These are phyloP conservation scores for Nothobranchius furzeri DNA, from an alignment of 2,113 vertebrate species.

Conservation along the genomic window DNA sequence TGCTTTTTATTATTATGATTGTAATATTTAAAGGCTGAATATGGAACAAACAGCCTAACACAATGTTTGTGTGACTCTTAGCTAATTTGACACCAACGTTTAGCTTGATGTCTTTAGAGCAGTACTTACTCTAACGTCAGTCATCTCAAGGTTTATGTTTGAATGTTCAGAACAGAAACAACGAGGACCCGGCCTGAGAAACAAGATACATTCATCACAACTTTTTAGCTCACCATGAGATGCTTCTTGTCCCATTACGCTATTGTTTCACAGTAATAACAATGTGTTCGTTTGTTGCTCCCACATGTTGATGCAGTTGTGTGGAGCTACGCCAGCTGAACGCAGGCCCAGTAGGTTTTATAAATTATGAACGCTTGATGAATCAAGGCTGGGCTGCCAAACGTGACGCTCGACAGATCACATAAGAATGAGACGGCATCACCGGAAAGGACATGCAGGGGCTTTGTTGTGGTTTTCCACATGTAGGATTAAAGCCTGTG, in stretches of 20 bases:
- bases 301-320: conserved; percentile 36
- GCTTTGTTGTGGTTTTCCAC: conserved; percentile 16
- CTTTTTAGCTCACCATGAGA: conserved; percentile 19
- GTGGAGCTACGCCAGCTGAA: conserved; percentile 33
- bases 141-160: background rate
- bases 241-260: conserved; percentile 31
- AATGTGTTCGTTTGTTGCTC: conserved; percentile 45
- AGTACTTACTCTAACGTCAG: no score
- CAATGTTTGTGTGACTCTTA: no score
- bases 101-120: no score
- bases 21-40: no score
- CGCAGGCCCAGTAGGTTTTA: conserved; percentile 24
- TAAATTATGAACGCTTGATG: conserved; percentile 36
- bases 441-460: conserved; percentile 10
- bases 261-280: conserved; percentile 27
- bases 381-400: conserved; percentile 32
- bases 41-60: no score
- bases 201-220: background rate
- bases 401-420: conserved; percentile 23
- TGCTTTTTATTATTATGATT: no score
- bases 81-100: no score
- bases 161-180: background rate
- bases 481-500: conserved; percentile 6
- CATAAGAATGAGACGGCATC: conserved; percentile 18
- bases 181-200: no score